phyloP scores from a whole-genome alignment of 2,113 vertebrate species.

The Chlamydotis undulata region DNA sequence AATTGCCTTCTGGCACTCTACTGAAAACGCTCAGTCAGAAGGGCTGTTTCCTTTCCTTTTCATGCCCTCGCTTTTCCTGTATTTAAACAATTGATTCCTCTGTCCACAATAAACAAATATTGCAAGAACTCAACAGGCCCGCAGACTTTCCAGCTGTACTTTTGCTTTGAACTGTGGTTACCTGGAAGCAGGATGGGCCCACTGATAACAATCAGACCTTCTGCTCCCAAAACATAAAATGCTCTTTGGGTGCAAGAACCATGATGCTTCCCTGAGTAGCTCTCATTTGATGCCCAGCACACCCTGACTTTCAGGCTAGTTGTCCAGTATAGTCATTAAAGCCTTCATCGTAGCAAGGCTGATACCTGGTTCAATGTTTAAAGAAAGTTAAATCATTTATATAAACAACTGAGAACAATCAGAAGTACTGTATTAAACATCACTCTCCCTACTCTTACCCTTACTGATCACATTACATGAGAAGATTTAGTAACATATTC shows the following conservation, averaged over 20 bases:
- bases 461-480: neutral
- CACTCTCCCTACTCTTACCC: neutral
- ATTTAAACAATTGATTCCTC: neutral
- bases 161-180: neutral
- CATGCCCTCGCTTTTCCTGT: neutral
- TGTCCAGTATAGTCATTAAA: neutral
- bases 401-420: neutral
- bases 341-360: neutral
- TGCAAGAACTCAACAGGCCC: neutral
- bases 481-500: neutral
- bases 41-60: neutral
- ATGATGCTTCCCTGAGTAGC: neutral
- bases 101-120: neutral
- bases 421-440: neutral
- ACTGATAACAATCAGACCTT: neutral
- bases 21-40: neutral
- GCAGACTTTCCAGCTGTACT: neutral
- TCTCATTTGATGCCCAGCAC: neutral
- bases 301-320: neutral
- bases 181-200: neutral
- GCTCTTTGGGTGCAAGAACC: neutral
- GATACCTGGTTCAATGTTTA: neutral
- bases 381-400: neutral
- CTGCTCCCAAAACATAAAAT: neutral
- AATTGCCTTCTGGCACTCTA: neutral